Evolutionary conservation across 2,888 invertebrate genomes (phyloP), one percentile per base, ranked within the genome.

Genomic region (Dione juno): DNA sequence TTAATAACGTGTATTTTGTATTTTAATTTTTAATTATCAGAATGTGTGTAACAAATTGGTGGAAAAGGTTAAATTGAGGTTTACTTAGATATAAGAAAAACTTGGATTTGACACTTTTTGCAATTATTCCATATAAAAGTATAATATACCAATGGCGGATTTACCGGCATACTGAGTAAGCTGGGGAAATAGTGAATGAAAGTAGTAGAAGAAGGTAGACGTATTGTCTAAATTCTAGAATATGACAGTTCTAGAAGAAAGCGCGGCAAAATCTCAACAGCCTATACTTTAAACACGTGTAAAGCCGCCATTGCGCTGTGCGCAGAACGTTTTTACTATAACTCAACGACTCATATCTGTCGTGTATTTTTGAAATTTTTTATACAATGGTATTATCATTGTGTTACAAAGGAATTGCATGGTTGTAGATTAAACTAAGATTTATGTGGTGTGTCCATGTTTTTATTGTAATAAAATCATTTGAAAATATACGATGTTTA

Each of bases 391-490:
- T 69, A 66, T 69, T 65, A 40, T 70, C 64, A 67, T 67, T 59
- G 11, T 57, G 45, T 63, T 69, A 37, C 64, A 59, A 81, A 76
- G 82, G 84, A 83, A 83, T 85, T 84, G 80, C 77, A 81, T 82
- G 82, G 70, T 69, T 80, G 79, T 77, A 81, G 81, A 77, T 67
- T 75, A 75, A 73, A 73, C 67, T 77, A 77, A 74, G 71, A 77
- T 74, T n/a, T 76, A 75, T 80, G 80, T 82, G 77, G 75, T 76
- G 70, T 75, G 77, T 77, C 76, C 74, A 76, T 84, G 84, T 85
- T 84, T 86, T 85, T 88, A 86, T 85, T 82, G 79, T 80, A 91
- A 89, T 89, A 89, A 61, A 90, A 86, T 79, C 83, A 80, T 86
- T 88, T 89, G 83, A 80, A 81, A 79, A 77, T 75, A 73, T 45